Base-by-base conservation (phyloP, 1,140 invertebrate species). In the Cherax destructor region DNA sequence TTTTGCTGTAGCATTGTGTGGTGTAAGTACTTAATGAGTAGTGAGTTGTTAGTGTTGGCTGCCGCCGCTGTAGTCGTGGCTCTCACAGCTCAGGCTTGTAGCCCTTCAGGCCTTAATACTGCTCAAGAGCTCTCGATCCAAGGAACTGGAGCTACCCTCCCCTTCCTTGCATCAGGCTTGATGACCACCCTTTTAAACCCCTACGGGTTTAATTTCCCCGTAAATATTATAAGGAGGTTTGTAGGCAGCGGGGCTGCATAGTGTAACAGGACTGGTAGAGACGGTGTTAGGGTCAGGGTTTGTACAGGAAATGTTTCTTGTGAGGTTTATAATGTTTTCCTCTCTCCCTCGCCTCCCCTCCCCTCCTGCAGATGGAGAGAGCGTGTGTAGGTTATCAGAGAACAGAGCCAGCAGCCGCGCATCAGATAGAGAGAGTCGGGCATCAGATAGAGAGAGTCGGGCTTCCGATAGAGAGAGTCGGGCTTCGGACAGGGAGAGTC, bases 401-500 rank as follows among this genome's bases (percentile, higher is more conserved):
- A 85, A 88, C 79, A 76, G 91, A 41, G 87, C 88, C 78, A 90
- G 84, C 77, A 88, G 88, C 52, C 83, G 91, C 56, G 81, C 83
- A 4, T 92, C 91, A 3, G 87, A 92, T 56, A 24, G 92, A n/a
- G 88, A 93, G 77, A 88, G 92, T 72, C 85, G 92, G 49, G 50
- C 84, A 1, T 92, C 91, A 3, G 91, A 92, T 76, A 59, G 91
- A 13, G 83, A 86, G 85, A 86, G 86, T 52, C 24, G 91, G 16
- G 30, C 83, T 16, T 92, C 86, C 50, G 92, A 87, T 47, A 78
- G 92, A 72, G 85, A 91, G 85, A 91, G 92, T 47, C n/a, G 92
- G 47, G 74, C 86, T 18, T 93, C 92, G 47, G 92, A 93, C 72
- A 79, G 89, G 4, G 92, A 92, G 61, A 90, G 92, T 61, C 89